Conservation (phyloP, 1,140 invertebrate genomes). For the Drosophila asahinai region DNA sequence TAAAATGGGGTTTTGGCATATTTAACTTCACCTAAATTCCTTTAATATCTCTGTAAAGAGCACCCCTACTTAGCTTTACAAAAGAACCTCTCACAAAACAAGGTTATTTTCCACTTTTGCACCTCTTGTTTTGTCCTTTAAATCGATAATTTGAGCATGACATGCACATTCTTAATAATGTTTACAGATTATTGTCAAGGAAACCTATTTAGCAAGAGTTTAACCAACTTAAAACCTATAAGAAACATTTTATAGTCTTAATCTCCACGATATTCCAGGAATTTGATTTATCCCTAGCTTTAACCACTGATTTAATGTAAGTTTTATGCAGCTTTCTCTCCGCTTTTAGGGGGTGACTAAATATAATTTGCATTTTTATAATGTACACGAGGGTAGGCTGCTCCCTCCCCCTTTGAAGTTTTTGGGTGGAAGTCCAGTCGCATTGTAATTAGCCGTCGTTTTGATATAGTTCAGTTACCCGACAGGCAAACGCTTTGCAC, state of each 20-base stretch:
- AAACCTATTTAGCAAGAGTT: neutral
- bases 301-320: constrained; percentile 3
- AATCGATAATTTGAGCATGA: neutral
- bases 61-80: neutral
- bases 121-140: neutral
- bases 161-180: neutral
- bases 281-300: neutral
- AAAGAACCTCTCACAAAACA: neutral
- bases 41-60: neutral
- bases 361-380: constrained; percentile 36
- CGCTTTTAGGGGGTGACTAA: constrained; percentile 12
- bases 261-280: neutral
- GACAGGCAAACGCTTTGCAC: constrained; percentile 51
- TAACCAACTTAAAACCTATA: neutral
- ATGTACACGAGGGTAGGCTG: constrained; percentile 5
- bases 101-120: neutral
- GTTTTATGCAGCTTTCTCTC: constrained; percentile 22
- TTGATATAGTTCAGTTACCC: constrained; percentile 75
- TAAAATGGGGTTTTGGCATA: too few species aligned
- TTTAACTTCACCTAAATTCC: too few species aligned
- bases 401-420: neutral
- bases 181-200: neutral
- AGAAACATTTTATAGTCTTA: neutral
- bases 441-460: constrained; percentile 58
- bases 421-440: constrained; percentile 38